phyloP scores from a whole-genome alignment of 2,113 vertebrate genomes.

The Candoia aspera region DNA sequence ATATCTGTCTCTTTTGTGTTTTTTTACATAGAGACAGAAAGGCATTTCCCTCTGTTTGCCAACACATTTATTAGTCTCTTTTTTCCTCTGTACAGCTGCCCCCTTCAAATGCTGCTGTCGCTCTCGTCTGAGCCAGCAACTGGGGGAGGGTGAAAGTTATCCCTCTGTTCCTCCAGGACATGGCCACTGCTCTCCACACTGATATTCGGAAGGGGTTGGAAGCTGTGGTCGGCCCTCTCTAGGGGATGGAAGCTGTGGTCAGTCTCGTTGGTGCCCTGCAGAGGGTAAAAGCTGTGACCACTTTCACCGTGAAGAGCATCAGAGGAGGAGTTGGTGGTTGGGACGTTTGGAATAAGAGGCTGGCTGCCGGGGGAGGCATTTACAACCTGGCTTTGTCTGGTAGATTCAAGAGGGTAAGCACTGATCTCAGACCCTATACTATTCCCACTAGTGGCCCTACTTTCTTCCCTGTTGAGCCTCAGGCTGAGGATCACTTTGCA shows the following conservation, averaged over 20 bases:
- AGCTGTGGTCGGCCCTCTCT: not conserved
- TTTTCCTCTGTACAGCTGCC: not conserved
- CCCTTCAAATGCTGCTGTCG: not conserved
- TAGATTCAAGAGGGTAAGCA: not conserved
- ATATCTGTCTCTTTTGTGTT: not conserved
- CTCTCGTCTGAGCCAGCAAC: not conserved
- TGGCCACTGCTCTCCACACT: not conserved
- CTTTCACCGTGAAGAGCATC: not conserved
- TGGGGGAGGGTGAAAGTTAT: not conserved
- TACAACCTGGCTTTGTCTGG: not conserved
- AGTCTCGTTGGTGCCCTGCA: not conserved
- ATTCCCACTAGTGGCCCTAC: not conserved
- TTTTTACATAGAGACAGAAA: not conserved
- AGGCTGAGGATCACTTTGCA: slow-evolving; percentile 57
- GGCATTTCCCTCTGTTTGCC: not conserved
- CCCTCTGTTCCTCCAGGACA: not conserved
- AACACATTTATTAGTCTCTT: slow-evolving; percentile 24
- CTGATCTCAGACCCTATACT: not conserved
- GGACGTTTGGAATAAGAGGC: not conserved
- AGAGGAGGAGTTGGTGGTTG: too few species aligned
- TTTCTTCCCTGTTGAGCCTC: slow-evolving; percentile 13
- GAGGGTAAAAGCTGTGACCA: not conserved
- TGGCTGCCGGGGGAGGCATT: not conserved
- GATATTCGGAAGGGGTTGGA: not conserved
- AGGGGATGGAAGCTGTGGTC: not conserved